phyloP scores from a whole-genome alignment of 2,113 vertebrate genomes.

The Turdus rufiventris region DNA sequence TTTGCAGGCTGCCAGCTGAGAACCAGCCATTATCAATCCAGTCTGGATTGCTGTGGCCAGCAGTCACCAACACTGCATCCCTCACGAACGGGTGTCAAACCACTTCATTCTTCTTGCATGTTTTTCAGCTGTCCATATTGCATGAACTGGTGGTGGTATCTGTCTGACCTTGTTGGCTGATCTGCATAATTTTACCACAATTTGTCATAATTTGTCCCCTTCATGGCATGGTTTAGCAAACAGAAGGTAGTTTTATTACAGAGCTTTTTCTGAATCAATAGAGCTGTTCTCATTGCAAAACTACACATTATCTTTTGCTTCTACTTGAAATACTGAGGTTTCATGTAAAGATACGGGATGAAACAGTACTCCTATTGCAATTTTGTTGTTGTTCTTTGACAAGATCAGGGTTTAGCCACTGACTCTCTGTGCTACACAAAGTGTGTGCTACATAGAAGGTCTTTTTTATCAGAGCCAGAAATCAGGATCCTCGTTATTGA shows the following conservation, averaged over 20 bases:
- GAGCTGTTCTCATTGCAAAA: background rate
- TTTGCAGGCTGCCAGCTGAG: background rate
- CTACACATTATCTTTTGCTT: background rate
- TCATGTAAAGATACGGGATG: background rate
- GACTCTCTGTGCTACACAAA: background rate
- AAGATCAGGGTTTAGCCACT: background rate
- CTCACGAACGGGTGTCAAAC: background rate
- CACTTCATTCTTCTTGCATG: background rate
- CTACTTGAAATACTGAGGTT: background rate
- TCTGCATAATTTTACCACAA: background rate
- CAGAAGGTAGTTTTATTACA: background rate
- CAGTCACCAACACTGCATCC: background rate
- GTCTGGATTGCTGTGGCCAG: background rate
- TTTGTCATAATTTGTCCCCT: background rate
- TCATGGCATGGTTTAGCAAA: background rate
- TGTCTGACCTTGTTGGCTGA: background rate
- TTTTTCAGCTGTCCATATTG: background rate
- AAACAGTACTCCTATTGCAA: background rate
- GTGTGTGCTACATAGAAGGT: background rate
- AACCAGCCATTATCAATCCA: background rate
- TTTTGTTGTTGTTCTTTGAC: background rate
- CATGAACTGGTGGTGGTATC: background rate
- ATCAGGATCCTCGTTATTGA: background rate
- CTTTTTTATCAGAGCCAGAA: background rate
- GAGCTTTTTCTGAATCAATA: background rate